Evolutionary conservation across 2,113 vertebrate genomes (phyloP).

Genomic region (Ploceus nigricollis): DNA sequence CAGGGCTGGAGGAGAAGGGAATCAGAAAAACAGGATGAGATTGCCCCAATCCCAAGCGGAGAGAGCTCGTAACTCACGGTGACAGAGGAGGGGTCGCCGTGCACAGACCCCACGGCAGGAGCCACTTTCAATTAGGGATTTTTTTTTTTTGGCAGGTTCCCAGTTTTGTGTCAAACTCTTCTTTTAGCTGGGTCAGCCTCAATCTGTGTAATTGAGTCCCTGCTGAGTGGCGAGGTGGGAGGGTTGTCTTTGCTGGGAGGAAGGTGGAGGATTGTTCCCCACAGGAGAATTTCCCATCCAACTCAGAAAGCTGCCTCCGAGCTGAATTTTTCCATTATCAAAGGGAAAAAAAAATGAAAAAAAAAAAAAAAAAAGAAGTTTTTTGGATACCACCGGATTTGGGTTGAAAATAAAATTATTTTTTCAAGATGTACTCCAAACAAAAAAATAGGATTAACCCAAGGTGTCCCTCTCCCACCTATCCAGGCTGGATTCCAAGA

Average conservation of each 20-base stretch:
- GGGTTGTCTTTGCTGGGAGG: not conserved
- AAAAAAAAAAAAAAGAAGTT: not conserved
- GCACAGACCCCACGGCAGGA: not conserved
- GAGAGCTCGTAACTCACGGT: not conserved
- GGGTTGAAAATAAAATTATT: not conserved
- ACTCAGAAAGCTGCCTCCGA: not conserved
- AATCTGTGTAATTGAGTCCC: not conserved
- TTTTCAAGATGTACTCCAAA: not conserved
- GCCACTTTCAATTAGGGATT: slow-evolving; percentile 23
- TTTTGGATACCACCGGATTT: not conserved
- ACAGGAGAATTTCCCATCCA: not conserved
- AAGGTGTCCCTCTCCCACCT: not conserved
- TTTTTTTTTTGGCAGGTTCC: slow-evolving; percentile 24
- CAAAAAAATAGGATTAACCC: not conserved
- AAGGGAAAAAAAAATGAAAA: not conserved
- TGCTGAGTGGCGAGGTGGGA: not conserved
- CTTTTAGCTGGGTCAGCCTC: not conserved
- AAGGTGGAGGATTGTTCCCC: not conserved
- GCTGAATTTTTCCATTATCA: not conserved
- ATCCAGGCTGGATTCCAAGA: not conserved
- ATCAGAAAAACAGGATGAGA: not conserved
- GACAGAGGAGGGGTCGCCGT: not conserved
- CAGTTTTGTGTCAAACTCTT: not conserved
- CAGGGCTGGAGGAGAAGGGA: not conserved
- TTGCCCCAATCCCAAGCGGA: not conserved